Base-by-base conservation (phyloP, 2,797 vertebrate species). In the Onychomys leucogaster region DNA sequence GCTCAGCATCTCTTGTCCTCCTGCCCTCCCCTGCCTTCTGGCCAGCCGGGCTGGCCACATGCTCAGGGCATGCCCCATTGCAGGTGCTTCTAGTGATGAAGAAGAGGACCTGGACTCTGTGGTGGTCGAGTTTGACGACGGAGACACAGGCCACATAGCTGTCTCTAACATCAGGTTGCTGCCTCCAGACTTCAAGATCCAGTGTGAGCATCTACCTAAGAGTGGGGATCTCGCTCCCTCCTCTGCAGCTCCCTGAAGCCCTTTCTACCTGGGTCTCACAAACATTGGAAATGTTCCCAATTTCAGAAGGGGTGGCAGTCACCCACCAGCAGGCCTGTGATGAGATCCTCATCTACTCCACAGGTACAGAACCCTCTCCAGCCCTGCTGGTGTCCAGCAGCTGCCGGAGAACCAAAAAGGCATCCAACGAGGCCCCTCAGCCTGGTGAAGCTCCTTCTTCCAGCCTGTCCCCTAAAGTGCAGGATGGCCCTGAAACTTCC, bases 121-220 rank as follows among this genome's bases (percentile, higher is more conserved):
- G 96, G 99, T 99, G 98, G 99, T 99, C 92, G 99, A 99, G 97
- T 99, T 99, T 59, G 99, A 99, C 7, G 99, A 99, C 1, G 99
- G 99, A 55, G 99, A 99, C 98, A 98, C 99, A 0, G 99, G 99
- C 14, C 99, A 99, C 98, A 99, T 99, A 92, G 99, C 99, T 0
- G 98, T 99, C 78, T 99, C 99, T 89, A 99, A 99, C 97, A 99
- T 99, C 97, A 99, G 99, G 90, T 98, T 99, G 61, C 98, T 99
- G 96, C 99, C 99, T 67, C 99, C 99, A 0, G 99, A 99, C 98
- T 99, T 99, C 98, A 99, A 99, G 98, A 99, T 99, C 98, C 99
- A 99, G 93, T 99, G 99, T 99, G 98, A 98, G 99, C 98, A 27
- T 19, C 23, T 32, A 25, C 83, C 83, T 46, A 2, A n/a, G 85